Base-by-base conservation (phyloP, 2,113 vertebrate species). In the Campylomormyrus numenius region DNA sequence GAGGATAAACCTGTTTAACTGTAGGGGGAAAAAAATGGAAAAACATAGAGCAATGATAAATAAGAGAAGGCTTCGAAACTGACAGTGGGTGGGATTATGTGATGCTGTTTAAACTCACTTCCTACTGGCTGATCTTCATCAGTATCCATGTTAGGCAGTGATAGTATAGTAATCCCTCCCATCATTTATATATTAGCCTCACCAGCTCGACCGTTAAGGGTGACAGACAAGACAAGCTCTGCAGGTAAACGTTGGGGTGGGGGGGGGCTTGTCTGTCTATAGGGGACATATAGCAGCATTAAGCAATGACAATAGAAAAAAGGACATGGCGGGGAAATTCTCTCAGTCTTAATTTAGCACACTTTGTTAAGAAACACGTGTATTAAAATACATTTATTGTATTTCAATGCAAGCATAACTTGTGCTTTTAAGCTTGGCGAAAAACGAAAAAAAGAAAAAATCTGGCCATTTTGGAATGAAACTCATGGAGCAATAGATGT, bases 391-490 rank as follows among this genome's bases (percentile, higher is more conserved):
- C 31, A 35, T 9, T 15, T 48, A 77, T 13, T 8, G 66, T 66
- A 77, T 31, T 35, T 74, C 17, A 49, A 88, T 48, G 62, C 88
- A 88, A 46, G 62, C 46, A 49, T 48, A 9, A 19, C 21, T 31
- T 80, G 45, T 88, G 88, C 88, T 50, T 87, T 35, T 83, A 88
- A 52, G 89, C 56, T 84, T 83, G 89, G 6, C 35, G 17, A 19
- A 35, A 35, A 35, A 31, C 13, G 11, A 13, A 62, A 62, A n/a
- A 53, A 50, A 15, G 27, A 74, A 74, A 56, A 83, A 90, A 88
- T 89, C 52, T 92, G 62, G 17, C 48, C 62, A 24, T 52, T 77
- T 93, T 94, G 94, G 94, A 96, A 95, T 95, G 93, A 91, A 94
- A 92, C n/a, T 92, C 89, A 91, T 94, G 49, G 27, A 50, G 17